These are phyloP conservation scores for Megalurothrips usitatus DNA, from an alignment of 2,888 invertebrate genomes.

Conservation along the genomic window DNA sequence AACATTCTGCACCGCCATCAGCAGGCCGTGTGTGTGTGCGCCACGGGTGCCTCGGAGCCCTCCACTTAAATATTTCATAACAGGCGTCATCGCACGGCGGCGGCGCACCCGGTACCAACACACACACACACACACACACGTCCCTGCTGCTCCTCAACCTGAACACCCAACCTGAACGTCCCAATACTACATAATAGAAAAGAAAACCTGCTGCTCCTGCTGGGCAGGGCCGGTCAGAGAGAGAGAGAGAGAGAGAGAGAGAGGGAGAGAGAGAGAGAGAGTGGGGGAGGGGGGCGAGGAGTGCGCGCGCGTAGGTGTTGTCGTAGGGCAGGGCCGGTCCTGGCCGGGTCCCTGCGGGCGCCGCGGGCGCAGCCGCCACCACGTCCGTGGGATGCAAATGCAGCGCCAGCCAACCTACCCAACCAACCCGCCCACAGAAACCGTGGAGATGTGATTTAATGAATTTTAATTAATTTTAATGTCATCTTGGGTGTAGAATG, in stretches of 20 bases:
- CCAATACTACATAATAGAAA: background rate
- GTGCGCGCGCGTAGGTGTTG: background rate
- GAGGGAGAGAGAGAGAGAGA: no score
- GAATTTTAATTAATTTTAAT: no score
- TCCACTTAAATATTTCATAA: conserved; percentile 23
- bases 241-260: no score
- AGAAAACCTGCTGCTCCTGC: no score
- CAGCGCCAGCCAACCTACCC: no score
- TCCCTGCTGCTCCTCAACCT: background rate
- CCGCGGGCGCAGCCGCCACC: no score
- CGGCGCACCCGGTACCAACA: background rate
- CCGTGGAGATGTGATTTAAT: no score
- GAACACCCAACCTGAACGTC: background rate
- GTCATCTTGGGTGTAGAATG: no score
- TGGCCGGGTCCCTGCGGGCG: background rate
- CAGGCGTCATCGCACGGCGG: background rate
- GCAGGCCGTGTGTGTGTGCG: background rate
- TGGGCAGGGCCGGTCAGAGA: no score
- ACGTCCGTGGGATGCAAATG: no score
- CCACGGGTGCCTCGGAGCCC: background rate
- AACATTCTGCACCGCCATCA: background rate
- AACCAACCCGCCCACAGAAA: no score
- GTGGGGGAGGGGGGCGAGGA: background rate
- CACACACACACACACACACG: no score
- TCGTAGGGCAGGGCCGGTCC: background rate